A percentile compares a stretch with the other conserved stretches of the same genome.
phyloP scores from a whole-genome alignment of 1,140 invertebrate genomes.

The Ips nitidus region DNA sequence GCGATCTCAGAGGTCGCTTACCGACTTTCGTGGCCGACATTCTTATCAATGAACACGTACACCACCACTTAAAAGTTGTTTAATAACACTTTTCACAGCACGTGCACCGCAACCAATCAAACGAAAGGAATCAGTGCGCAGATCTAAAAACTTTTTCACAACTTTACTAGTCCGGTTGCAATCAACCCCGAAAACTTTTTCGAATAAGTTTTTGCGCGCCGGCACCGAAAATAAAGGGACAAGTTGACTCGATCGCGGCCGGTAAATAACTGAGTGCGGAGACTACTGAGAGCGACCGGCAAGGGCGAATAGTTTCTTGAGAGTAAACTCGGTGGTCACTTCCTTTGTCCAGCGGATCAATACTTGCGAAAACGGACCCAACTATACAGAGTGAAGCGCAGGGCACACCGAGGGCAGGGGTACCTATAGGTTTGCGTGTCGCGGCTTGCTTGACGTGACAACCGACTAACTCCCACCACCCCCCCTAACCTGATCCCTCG shows the following conservation, averaged over 20 bases:
- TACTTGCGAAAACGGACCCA: constrained; percentile 46
- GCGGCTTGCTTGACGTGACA: constrained; percentile 52
- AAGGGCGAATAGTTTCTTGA: constrained; percentile 47
- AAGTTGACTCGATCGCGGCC: background rate
- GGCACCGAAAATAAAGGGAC: background rate
- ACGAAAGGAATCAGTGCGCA: constrained; percentile 36
- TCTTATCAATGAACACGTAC: constrained; percentile 20
- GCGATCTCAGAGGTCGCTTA: constrained; percentile 69
- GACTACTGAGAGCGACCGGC: constrained; percentile 20
- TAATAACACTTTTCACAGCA: constrained; percentile 16
- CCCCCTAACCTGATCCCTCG: constrained; percentile 42
- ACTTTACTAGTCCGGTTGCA: background rate
- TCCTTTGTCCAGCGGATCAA: constrained; percentile 54
- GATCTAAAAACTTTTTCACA: constrained; percentile 34
- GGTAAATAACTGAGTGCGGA: constrained; percentile 6
- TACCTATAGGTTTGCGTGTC: constrained; percentile 32
- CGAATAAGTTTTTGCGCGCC: too few species aligned
- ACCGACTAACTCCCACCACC: constrained; percentile 47
- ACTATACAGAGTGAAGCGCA: constrained; percentile 45
- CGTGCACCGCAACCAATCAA: constrained; percentile 40
- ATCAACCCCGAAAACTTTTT: too few species aligned
- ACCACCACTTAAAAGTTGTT: background rate
- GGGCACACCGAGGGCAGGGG: constrained; percentile 38
- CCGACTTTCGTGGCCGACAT: constrained; percentile 53
- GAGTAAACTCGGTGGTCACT: constrained; percentile 49